Base-by-base conservation (phyloP, 2,797 vertebrate species). In the Nyctibius grandis region DNA sequence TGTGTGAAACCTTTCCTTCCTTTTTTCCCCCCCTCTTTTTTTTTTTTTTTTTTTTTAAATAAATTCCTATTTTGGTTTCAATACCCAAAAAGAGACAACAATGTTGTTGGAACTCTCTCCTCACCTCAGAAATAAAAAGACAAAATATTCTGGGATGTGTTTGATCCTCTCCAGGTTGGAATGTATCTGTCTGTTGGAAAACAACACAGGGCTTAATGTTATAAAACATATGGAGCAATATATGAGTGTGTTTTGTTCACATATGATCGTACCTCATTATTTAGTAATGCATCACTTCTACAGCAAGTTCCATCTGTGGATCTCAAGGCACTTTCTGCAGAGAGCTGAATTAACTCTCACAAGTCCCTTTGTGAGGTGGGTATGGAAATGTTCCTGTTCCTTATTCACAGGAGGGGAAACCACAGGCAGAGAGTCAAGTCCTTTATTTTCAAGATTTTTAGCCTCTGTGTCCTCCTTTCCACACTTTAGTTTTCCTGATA, bases 301-400 rank as follows among this genome's bases (percentile, higher is more conserved):
- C 82, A 75, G 92, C 89, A 83, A 6, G 44, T 93, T 65, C 89
- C 94, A 28, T 8, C 78, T 70, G 85, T 50, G 95, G 89, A 76
- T 94, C 89, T 88, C 65, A 59, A 89, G 87, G 86, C 81, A 9
- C 78, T 54, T 57, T n/a, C 78, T 93, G 91, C 89, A 70, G 45
- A 28, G 79, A 45, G 23, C 78, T 53, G 72, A 75, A 5, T 80
- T 69, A n/a, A 90, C 34, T 72, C 69, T 42, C 85, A 9, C 60
- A 89, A 15, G 53, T 13, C 22, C 69, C 65, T 78, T 9, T 73
- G 61, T 59, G 96, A 85, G 89, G 91, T 89, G 85, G 88, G 75
- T 77, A 69, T 83, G 76, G 92, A 84, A 91, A 67, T 6, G 8
- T 74, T 67, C 76, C 90, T 28, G 4, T 15, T 59, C 59, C 67